Evolutionary conservation across 2,888 invertebrate genomes (phyloP).

Genomic region (Coronaproctus castanopsis): DNA sequence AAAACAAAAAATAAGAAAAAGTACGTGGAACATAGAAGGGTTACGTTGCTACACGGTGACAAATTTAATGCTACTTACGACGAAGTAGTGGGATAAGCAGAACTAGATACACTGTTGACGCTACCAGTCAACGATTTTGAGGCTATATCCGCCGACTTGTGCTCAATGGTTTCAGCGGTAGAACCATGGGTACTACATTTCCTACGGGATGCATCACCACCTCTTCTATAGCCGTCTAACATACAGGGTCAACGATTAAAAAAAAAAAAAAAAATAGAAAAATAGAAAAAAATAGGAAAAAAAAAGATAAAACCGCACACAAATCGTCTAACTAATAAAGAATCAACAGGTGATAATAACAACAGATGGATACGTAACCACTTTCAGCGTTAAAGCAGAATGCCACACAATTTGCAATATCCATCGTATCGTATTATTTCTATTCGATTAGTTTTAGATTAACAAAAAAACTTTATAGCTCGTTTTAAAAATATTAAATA

Average conservation of each 20-base stretch:
- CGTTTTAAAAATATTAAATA: no score
- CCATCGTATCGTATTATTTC: no score
- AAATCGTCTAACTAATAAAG: no score
- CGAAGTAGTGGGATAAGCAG: background rate
- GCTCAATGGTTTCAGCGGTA: background rate
- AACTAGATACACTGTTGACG: background rate
- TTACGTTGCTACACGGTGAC: no score
- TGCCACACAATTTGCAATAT: no score
- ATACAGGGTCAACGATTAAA: conserved; percentile 11
- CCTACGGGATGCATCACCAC: background rate
- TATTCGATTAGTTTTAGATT: no score
- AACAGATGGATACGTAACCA: no score
- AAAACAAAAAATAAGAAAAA: background rate
- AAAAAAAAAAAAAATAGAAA: conserved; percentile 11
- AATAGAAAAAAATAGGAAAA: conserved; percentile 14
- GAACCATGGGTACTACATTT: background rate
- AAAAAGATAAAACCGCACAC: background rate
- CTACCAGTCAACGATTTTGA: background rate
- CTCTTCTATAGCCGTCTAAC: background rate
- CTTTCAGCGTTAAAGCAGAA: no score
- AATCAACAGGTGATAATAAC: no score
- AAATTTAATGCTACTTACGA: background rate
- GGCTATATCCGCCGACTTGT: background rate
- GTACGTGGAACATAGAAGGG: background rate
- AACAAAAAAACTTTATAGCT: no score